phyloP scores from a whole-genome alignment of 2,888 invertebrate species.

The Nephrocerus scutellatus region DNA sequence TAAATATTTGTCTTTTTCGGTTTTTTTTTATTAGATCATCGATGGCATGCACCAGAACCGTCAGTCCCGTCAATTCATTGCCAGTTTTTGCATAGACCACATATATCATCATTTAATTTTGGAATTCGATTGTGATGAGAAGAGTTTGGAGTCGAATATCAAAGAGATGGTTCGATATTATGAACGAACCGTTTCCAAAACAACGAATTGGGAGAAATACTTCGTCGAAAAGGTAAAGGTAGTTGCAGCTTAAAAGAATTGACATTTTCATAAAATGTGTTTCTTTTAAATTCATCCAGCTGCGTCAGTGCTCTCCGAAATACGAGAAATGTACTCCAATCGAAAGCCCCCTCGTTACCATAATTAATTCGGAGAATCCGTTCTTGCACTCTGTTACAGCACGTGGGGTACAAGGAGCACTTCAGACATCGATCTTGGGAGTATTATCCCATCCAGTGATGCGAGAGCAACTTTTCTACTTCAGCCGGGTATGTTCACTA shows the following conservation, averaged over 20 bases:
- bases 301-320: constrained; percentile 19
- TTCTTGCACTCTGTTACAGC: constrained; percentile 29
- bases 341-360: constrained; percentile 29
- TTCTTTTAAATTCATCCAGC: constrained; percentile 5
- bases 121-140: constrained; percentile 83
- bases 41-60: constrained; percentile 89
- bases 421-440: constrained; percentile 53
- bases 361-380: constrained; percentile 30
- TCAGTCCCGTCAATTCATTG: constrained; percentile 69
- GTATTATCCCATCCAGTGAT: constrained; percentile 82
- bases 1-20: neutral
- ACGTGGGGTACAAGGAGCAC: constrained; percentile 30
- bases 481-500: constrained; percentile 69
- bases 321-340: constrained; percentile 27
- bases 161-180: constrained; percentile 50
- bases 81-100: constrained; percentile 65
- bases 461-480: constrained; percentile 76
- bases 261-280: neutral
- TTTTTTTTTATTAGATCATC: constrained; percentile 69
- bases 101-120: constrained; percentile 84
- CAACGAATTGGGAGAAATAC: constrained; percentile 25
- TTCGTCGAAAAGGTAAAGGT: constrained; percentile 24
- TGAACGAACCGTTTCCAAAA: constrained; percentile 23
- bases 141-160: constrained; percentile 48
- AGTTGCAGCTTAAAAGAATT: neutral